Base-by-base conservation (phyloP, 2,797 vertebrate genomes). In the Pangasius macronema region DNA sequence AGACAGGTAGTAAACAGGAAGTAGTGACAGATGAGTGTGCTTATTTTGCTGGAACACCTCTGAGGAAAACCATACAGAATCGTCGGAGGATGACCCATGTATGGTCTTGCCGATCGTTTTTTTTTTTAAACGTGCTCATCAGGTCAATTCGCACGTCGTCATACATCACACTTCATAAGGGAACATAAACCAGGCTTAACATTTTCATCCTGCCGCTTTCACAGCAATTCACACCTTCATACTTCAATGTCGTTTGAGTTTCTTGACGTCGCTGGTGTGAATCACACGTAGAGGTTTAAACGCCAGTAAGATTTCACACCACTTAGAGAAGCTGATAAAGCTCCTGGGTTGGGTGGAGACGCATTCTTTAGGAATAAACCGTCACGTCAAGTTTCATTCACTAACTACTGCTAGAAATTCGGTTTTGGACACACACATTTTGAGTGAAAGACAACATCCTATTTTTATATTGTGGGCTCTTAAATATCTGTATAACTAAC, bases 211-310 rank as follows among this genome's bases (percentile, higher is more conserved):
- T 85, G 55, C n/a, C 0, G n/a, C 42, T 65, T 65, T 85, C 73
- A 77, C 42, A 77, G 73, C 84, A 85, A 85, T 85, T 85, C 84
- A 85, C 84, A 85, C 73, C 42, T 65, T 27, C 18, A 14, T 61
- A 36, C 68, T 42, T 85, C 27, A 2, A n/a, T 18, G 53, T 85
- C 84, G 24, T 61, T 63, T 30, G 68, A 55, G 49, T 55, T 83
- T 53, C 46, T 70, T 67, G 61, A 68, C 8, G 82, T 68, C 9
- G 18, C 10, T 30, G 82, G 61, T 83, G 82, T 70, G 82, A 84
- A 70, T 67, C 61, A 83, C 20, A 14, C 9, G 20, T 22, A 55
- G 3, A 13, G 61, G n/a, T 6, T 51, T 53, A 67, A 83, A 65
- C 16, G 18, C 30, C 67, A 83, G 51, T 13, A 72, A 84, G 49